Base-by-base conservation (phyloP, 1,140 invertebrate species). In the Drosophila melanica region DNA sequence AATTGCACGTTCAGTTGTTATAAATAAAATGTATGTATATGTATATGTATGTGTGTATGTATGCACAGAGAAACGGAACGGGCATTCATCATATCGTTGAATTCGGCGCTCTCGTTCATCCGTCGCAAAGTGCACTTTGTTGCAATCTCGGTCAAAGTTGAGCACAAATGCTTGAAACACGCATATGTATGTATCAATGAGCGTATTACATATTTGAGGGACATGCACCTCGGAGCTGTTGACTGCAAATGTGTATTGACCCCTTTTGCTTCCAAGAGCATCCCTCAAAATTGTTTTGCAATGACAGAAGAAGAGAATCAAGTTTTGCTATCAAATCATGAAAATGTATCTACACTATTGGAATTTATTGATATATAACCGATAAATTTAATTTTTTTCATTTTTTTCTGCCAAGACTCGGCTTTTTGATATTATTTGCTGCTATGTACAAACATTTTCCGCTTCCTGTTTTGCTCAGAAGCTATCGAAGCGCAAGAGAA, bases 1-100 rank as follows among this genome's bases (percentile, higher is more conserved):
- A 84, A 84, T 54, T 72, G 76, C 79, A 84, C 63, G 75, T 81
- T 78, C 70, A 37, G 11, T 62, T 51, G 16, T 30, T 20, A 47
- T 53, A 64, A 57, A 48, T 48, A 37, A 23, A 44, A 45, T 41
- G 23, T 57, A 48, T n/a, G 37, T 18, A 39, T 57, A 42, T 48
- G 59, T 57, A 48, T 35, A 47, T 35, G 35, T 23, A 44, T 5
- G 27, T 12, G 18, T 63, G 33, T 44, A 16, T 12, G 5, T 3
- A 10, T 41, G 14, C 5, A 41, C 48, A 27, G 20, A 18, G 7
- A 33, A 7, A 44, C 11, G 18, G n/a, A 7, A 44, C 11, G 18
- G n/a, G 27, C 42, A 65, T 71, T 71, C 53, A 65, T 37, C 62
- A 63, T 37, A 23, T 6, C 42, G 14, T 27, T 54, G 55, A 23